A percentile compares a stretch with the other conserved stretches of the same genome.
Conservation (phyloP, 2,113 vertebrate species). For the Mormoops blainvillei region DNA sequence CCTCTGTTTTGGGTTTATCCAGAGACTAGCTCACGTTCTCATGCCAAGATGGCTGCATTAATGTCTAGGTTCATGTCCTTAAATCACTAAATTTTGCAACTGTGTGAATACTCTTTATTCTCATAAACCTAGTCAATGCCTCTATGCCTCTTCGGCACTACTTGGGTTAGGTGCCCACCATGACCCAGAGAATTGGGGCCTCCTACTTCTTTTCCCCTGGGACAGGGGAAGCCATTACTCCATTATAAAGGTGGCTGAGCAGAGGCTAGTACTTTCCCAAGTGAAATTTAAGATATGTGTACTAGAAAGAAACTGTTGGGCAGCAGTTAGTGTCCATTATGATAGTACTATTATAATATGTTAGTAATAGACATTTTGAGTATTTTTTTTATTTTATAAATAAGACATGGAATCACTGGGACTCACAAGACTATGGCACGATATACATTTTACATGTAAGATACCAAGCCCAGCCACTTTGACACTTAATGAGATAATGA, state of each 20-base stretch:
- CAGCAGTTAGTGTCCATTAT: neutral
- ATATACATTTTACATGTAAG: neutral
- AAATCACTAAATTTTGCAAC: neutral
- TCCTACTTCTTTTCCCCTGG: neutral
- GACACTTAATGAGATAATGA: neutral
- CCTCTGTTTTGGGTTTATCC: neutral
- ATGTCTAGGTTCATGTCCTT: neutral
- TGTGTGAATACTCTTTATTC: neutral
- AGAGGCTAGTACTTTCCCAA: neutral
- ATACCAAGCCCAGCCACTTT: neutral
- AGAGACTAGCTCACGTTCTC: neutral
- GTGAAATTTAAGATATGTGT: neutral
- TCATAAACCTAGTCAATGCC: neutral
- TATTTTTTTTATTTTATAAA: neutral
- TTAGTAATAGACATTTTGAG: slow-evolving; percentile 8
- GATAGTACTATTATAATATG: neutral
- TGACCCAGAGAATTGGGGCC: neutral
- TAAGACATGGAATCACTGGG: neutral
- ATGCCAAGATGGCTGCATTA: neutral
- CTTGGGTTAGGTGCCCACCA: neutral
- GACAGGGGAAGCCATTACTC: neutral
- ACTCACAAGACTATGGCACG: neutral
- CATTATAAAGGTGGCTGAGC: neutral
- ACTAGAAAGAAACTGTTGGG: neutral
- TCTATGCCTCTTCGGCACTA: neutral